Conservation (phyloP, 1,140 invertebrate species). For the Drosophila ohnishii region DNA sequence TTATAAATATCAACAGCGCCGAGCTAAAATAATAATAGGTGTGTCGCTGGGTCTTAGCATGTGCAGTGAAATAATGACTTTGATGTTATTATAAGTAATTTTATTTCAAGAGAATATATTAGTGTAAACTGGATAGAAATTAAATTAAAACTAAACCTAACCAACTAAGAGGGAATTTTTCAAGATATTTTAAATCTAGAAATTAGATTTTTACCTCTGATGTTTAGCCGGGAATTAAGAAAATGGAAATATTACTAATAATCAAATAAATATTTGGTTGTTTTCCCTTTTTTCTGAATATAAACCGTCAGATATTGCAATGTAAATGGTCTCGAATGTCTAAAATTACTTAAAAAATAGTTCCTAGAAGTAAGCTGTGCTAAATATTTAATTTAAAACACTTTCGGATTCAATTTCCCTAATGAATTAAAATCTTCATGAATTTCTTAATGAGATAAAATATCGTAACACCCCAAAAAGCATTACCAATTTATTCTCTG, state of each 20-base stretch:
- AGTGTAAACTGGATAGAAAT: not conserved
- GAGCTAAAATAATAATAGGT: constrained; percentile 6
- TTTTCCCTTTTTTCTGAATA: not conserved
- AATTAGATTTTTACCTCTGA: not conserved
- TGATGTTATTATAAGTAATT: not conserved
- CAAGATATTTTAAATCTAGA: not conserved
- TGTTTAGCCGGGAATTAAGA: too few species aligned
- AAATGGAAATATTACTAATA: too few species aligned
- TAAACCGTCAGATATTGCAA: not conserved
- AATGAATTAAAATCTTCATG: too few species aligned
- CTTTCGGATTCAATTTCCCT: not conserved
- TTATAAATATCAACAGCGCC: constrained; percentile 27
- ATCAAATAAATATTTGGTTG: not conserved
- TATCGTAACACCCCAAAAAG: not conserved
- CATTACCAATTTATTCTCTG: not conserved
- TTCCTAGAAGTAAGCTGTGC: not conserved
- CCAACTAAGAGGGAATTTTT: too few species aligned
- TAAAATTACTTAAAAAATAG: not conserved
- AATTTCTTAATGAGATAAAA: not conserved
- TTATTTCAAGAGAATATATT: not conserved
- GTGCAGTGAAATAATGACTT: not conserved
- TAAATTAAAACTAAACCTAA: not conserved
- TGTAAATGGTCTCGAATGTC: not conserved
- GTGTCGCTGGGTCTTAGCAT: not conserved
- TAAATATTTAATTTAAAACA: not conserved